phyloP scores from a whole-genome alignment of 1,140 invertebrate genomes.

The Heliconius congener region DNA sequence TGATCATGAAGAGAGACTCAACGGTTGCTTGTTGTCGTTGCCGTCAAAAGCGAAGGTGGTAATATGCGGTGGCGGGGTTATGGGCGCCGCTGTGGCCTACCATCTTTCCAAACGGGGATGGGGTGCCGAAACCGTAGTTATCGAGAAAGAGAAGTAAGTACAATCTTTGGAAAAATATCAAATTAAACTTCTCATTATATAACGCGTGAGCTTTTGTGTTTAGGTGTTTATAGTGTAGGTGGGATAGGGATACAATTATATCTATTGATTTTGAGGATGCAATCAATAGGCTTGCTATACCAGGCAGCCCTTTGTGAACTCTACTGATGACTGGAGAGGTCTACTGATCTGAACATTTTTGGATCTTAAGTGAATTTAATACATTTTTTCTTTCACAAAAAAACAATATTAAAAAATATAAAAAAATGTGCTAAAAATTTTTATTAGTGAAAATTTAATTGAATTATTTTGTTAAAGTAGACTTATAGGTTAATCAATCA shows the following conservation, averaged over 20 bases:
- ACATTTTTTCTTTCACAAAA: not conserved
- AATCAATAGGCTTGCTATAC: constrained; percentile 15
- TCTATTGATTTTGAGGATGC: constrained; percentile 18
- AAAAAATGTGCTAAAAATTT: too few relatives aligned
- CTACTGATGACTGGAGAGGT: not conserved
- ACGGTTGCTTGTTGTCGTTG: constrained; percentile 56
- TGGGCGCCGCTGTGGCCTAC: constrained; percentile 96
- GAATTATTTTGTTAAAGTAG: not conserved
- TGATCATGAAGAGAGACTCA: constrained; percentile 58
- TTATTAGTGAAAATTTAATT: not conserved
- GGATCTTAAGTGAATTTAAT: not conserved
- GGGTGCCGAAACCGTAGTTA: constrained; percentile 90
- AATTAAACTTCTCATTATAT: constrained; percentile 2
- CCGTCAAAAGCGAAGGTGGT: constrained; percentile 85
- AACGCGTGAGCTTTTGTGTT: not conserved
- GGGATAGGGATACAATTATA: not conserved
- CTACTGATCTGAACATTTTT: not conserved
- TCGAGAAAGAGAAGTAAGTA: constrained; percentile 88
- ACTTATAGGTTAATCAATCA: too few relatives aligned
- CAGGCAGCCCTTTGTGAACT: not conserved
- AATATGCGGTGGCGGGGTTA: constrained; percentile 96
- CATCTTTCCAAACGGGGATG: constrained; percentile 93
- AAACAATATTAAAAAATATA: not conserved
- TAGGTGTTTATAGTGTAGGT: not conserved
- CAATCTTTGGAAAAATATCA: not conserved